These are phyloP conservation scores for Drosophila fungiperda DNA, from an alignment of 2,888 invertebrate species.

Conservation along the genomic window DNA sequence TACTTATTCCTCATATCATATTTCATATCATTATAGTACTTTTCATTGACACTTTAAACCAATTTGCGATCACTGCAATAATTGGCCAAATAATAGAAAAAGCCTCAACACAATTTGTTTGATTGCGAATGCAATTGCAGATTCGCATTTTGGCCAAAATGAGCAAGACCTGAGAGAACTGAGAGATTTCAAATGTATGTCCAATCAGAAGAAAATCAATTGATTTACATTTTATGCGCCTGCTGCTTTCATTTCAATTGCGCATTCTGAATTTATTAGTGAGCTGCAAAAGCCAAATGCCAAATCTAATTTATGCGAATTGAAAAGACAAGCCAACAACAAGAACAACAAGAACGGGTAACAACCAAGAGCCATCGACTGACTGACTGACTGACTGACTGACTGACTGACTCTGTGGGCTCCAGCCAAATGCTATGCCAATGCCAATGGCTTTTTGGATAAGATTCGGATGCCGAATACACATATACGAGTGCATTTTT, in stretches of 20 bases:
- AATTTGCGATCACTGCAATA: constrained; percentile 16
- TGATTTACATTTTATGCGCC: constrained; percentile 69
- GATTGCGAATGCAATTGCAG: constrained; percentile 36
- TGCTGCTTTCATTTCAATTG: constrained; percentile 61
- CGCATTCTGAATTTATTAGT: constrained; percentile 70
- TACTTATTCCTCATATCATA: not conserved
- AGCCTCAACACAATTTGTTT: constrained; percentile 25
- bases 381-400: not conserved
- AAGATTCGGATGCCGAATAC: constrained; percentile 24
- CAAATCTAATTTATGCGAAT: constrained; percentile 71
- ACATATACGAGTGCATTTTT: constrained; percentile 36
- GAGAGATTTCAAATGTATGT: constrained; percentile 25
- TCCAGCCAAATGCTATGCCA: constrained; percentile 38
- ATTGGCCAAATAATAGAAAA: constrained; percentile 26
- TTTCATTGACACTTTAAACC: not conserved
- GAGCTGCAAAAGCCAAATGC: constrained; percentile 51
- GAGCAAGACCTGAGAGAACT: constrained; percentile 9
- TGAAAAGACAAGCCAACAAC: constrained; percentile 24
- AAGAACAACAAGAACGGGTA: constrained; percentile 1
- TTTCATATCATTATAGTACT: not conserved
- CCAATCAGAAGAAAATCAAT: constrained; percentile 50
- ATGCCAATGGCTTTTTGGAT: constrained; percentile 51
- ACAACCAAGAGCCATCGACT: constrained; percentile 10
- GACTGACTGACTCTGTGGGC: not conserved
- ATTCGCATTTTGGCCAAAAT: constrained; percentile 17